Conservation (phyloP, 1,140 invertebrate genomes). For the Araneus ventricosus region DNA sequence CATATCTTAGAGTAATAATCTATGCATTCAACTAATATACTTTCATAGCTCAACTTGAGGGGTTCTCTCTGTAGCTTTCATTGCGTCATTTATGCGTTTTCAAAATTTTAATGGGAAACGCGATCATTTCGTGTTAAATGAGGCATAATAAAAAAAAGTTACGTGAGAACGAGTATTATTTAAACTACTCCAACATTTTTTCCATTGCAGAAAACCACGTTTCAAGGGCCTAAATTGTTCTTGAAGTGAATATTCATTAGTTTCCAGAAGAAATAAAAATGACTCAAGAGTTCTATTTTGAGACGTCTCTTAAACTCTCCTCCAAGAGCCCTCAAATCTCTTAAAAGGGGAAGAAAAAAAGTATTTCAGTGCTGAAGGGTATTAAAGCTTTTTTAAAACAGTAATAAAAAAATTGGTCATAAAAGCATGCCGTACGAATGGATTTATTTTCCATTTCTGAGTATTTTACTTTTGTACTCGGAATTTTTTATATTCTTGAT, state of each 20-base stretch:
- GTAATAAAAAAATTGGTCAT: slow-evolving; percentile 36
- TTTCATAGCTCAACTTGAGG: not conserved
- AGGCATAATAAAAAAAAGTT: slow-evolving; percentile 8
- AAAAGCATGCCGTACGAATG: slow-evolving; percentile 24
- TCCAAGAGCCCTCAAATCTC: slow-evolving; percentile 39
- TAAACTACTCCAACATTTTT: slow-evolving; percentile 1
- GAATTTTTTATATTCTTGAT: not conserved
- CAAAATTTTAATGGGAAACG: not conserved
- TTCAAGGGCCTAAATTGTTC: slow-evolving; percentile 18
- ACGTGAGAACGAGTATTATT: not conserved
- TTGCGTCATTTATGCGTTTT: slow-evolving; percentile 1
- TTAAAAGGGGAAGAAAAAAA: slow-evolving; percentile 12
- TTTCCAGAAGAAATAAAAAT: slow-evolving; percentile 33
- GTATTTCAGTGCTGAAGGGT: not conserved
- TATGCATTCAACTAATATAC: not conserved
- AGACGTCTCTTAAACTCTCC: slow-evolving; percentile 20
- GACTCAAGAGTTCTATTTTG: slow-evolving; percentile 9
- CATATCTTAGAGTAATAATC: not conserved
- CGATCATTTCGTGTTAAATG: not conserved
- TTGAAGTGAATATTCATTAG: slow-evolving; percentile 42
- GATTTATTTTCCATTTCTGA: slow-evolving; percentile 52
- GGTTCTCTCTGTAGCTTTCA: not conserved
- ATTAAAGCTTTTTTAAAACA: slow-evolving; percentile 35
- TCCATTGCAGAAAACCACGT: not conserved
- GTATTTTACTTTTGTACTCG: slow-evolving; percentile 4